Percentiles rank a stretch among this genome's conserved stretches.
phyloP scores from a whole-genome alignment of 35 echinoderm and acorn worm species.

The Nesometra sesokonis region DNA sequence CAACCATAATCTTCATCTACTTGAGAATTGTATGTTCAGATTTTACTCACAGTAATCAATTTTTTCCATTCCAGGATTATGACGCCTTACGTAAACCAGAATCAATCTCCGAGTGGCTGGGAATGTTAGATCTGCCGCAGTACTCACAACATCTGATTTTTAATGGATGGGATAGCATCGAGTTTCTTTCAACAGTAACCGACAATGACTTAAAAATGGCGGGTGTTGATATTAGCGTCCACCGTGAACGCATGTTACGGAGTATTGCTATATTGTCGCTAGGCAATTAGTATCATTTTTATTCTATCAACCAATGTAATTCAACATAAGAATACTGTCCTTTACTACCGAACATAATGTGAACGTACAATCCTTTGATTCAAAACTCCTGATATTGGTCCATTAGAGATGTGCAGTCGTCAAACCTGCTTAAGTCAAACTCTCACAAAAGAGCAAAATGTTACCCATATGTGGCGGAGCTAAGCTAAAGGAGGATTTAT shows the following conservation, averaged over 20 bases:
- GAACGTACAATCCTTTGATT: too few relatives aligned
- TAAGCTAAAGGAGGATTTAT: too few relatives aligned
- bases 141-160: slow-evolving; percentile 60
- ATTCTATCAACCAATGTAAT: not conserved
- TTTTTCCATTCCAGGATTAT: slow-evolving; percentile 62
- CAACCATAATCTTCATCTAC: too few relatives aligned
- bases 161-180: slow-evolving; percentile 88
- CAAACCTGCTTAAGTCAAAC: too few relatives aligned
- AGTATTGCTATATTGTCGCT: slow-evolving; percentile 21
- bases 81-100: slow-evolving; percentile 56
- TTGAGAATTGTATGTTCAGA: too few relatives aligned
- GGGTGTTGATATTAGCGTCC: slow-evolving; percentile 10
- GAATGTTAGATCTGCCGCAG: slow-evolving; percentile 72
- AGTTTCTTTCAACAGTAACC: slow-evolving; percentile 44
- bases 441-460: too few relatives aligned
- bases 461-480: too few relatives aligned
- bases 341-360: too few relatives aligned
- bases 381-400: too few relatives aligned
- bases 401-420: too few relatives aligned
- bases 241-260: slow-evolving; percentile 56
- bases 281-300: not conserved
- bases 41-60: not conserved
- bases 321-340: too few relatives aligned
- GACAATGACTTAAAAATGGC: slow-evolving; percentile 56
- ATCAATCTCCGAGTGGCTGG: slow-evolving; percentile 79